Evolutionary conservation across 2,888 invertebrate genomes (phyloP).

Genomic region (Drosophila nr. perissopoda): DNA sequence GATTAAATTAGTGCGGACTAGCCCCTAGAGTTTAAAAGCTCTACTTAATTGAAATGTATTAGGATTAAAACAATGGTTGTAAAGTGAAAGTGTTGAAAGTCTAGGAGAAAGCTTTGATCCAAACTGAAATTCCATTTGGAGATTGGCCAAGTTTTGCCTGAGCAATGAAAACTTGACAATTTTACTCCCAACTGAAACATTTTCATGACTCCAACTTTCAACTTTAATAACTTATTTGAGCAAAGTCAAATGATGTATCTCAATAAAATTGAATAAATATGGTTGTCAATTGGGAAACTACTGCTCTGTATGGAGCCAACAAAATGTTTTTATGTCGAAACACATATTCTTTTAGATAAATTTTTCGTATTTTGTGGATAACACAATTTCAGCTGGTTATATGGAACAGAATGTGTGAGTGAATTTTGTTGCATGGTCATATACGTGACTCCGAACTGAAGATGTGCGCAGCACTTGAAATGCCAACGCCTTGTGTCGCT

Average conservation of each 20-base stretch:
- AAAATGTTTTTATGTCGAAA: not conserved
- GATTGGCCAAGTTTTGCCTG: too few species aligned
- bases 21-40: not conserved
- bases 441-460: slow-evolving; percentile 26
- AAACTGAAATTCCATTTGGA: too few species aligned
- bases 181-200: not conserved
- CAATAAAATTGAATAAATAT: not conserved
- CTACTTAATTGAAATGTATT: not conserved
- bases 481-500: not conserved
- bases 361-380: not conserved
- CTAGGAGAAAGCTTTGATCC: not conserved
- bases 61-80: not conserved
- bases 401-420: not conserved
- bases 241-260: not conserved
- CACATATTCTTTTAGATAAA: not conserved
- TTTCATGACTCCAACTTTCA: not conserved
- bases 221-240: not conserved
- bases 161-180: not conserved
- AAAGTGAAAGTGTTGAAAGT: not conserved
- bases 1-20: not conserved
- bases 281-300: not conserved
- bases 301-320: not conserved
- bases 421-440: not conserved
- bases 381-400: not conserved
- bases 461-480: slow-evolving; percentile 2